Evolutionary conservation across 2,888 invertebrate species (phyloP), one percentile per base, ranked within the genome.

Genomic region (Tenthredo mesomela): DNA sequence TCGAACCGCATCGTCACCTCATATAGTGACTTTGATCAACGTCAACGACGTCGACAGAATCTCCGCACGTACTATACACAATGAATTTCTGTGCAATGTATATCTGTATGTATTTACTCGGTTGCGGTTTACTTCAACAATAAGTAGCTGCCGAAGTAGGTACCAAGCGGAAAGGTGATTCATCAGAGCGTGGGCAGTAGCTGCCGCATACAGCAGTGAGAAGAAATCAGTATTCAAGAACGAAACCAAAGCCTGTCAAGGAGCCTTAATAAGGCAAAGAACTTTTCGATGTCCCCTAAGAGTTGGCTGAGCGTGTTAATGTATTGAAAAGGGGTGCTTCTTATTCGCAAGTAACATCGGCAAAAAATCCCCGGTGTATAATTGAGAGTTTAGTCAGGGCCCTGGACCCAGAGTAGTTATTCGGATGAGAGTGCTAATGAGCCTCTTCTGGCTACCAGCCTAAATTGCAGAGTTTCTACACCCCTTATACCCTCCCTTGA

Each of bases 361-460:
- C n/a, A 70, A 82, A 82, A 82, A 82, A 82, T 82, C 67, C 82
- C 65, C 25, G 67, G 82, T 67, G 82, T 82, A 47, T 82, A 82
- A 82, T 82, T 82, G 82, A 82, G 82, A 82, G 67, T 67, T 67
- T 47, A 82, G 82, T 82, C 82, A 82, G 82, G 67, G 82, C 18
- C 29, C 54, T 21, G 82, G 80, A 58, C 61, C 61, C 80, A 29
- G 80, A 43, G 82, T 67, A 82, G 67, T 82, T 82, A 29, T 82
- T 65, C 67, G 82, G 82, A 82, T 82, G 82, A 82, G 67, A 82
- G 82, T 82, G 82, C 82, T 82, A 82, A 82, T 70, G 82, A 82
- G 82, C 67, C 82, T 67, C 67, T 67, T 67, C 82, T 82, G 65
- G 82, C 43, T 25, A 47, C 43, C 47, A 40, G 82, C 47, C 82